Conservation (phyloP, 2,797 vertebrate species). For the Chaenodraco wilsoni region DNA sequence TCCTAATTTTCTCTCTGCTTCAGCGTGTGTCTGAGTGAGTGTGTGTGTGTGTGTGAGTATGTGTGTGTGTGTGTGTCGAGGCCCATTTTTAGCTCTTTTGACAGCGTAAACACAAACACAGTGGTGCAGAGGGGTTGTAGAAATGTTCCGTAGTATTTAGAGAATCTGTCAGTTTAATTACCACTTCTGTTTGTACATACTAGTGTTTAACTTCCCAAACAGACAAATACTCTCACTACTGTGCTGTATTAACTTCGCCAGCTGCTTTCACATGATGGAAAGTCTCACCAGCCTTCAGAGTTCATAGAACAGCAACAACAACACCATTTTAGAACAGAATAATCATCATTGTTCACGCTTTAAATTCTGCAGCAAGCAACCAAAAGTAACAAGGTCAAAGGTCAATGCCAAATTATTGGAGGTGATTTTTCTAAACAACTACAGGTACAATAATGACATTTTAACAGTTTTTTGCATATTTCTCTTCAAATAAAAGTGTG, state of each 20-base stretch:
- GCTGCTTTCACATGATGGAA: constrained; percentile 17
- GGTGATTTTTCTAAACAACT: neutral
- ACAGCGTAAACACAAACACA: constrained; percentile 49
- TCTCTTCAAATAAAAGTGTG: neutral
- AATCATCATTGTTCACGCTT: neutral
- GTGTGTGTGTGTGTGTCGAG: constrained; percentile 11
- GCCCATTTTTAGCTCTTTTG: constrained; percentile 31
- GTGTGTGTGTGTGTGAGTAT: constrained; percentile 12
- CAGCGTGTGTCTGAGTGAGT: constrained; percentile 15
- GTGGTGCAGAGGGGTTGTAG: constrained; percentile 36
- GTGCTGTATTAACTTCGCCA: constrained; percentile 8
- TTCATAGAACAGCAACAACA: neutral
- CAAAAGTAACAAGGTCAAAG: constrained; percentile 22
- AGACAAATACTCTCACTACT: neutral
- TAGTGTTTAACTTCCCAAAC: constrained; percentile 23
- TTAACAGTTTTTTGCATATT: fast-evolving
- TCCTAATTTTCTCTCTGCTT: constrained; percentile 63
- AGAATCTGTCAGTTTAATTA: constrained; percentile 52
- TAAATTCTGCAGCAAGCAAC: neutral
- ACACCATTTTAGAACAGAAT: neutral
- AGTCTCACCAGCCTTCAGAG: neutral
- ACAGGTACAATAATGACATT: neutral
- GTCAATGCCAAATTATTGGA: constrained; percentile 3
- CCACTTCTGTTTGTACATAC: constrained; percentile 38
- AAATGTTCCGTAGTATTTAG: constrained; percentile 51